phyloP scores from a whole-genome alignment of 2,113 vertebrate species.

The Chunga burmeisteri region DNA sequence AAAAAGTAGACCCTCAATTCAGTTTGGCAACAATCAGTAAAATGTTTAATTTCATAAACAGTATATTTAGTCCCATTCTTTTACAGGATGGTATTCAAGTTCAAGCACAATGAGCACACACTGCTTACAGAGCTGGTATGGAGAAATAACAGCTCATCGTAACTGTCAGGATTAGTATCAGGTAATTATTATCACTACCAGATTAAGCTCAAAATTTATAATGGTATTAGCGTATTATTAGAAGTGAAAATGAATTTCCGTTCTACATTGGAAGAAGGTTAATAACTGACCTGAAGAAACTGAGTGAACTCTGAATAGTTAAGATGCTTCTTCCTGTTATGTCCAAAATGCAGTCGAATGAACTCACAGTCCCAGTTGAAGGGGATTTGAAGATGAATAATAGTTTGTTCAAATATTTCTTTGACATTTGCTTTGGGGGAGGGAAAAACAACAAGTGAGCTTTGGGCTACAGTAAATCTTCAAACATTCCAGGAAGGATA shows the following conservation, averaged over 20 bases:
- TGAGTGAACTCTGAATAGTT: constrained; percentile 94
- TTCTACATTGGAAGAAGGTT: background rate
- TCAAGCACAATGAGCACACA: background rate
- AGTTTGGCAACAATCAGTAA: background rate
- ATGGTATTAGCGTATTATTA: background rate
- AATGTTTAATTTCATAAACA: background rate
- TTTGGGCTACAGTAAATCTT: constrained; percentile 12
- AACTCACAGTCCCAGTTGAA: constrained; percentile 99
- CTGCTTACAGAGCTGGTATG: background rate
- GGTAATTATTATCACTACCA: background rate
- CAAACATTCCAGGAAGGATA: constrained; percentile 63
- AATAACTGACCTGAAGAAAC: constrained; percentile 89
- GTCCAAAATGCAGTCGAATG: constrained; percentile 94
- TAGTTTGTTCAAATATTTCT: constrained; percentile 95
- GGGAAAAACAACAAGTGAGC: constrained; percentile 66
- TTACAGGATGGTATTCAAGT: background rate
- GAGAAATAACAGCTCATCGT: background rate
- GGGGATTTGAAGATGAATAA: constrained; percentile 93
- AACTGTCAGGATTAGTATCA: background rate
- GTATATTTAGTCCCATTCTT: background rate
- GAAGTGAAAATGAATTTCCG: background rate
- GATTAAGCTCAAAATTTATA: background rate
- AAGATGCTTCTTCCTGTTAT: constrained; percentile 91
- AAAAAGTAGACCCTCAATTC: background rate
- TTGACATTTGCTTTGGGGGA: constrained; percentile 88